phyloP scores from a whole-genome alignment of 1,140 invertebrate species.

The Microplitis demolitor region DNA sequence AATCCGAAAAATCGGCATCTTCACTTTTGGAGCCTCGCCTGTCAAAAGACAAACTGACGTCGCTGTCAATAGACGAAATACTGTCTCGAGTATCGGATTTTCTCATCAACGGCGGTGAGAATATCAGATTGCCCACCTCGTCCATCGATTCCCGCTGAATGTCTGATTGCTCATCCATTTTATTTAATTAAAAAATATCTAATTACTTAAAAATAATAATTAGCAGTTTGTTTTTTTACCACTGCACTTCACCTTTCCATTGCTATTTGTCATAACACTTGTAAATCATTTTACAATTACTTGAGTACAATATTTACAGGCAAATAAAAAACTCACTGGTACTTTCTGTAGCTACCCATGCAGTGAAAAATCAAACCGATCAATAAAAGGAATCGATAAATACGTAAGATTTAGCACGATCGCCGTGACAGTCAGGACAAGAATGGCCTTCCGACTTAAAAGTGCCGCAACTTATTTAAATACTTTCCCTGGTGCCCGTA shows the following conservation, averaged over 20 bases:
- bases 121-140: constrained; percentile 46
- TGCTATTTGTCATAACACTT: background rate
- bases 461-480: constrained; percentile 52
- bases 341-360: background rate
- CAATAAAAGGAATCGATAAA: constrained; percentile 9
- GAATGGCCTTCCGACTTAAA: constrained; percentile 49
- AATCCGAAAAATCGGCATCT: constrained; percentile 70
- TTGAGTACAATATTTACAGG: background rate
- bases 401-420: constrained; percentile 32
- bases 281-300: background rate
- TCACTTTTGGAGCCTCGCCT: constrained; percentile 57
- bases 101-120: constrained; percentile 60
- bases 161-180: constrained; percentile 47
- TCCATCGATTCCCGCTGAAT: constrained; percentile 50
- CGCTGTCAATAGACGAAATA: constrained; percentile 70
- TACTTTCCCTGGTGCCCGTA: constrained; percentile 45
- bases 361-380: background rate
- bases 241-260: constrained; percentile 17
- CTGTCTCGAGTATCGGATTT: constrained; percentile 67
- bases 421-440: constrained; percentile 44
- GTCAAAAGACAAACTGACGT: constrained; percentile 66
- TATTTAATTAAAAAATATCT: background rate
- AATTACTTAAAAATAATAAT: background rate
- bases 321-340: background rate
- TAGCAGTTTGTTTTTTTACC: background rate